phyloP scores from a whole-genome alignment of 2,797 vertebrate species.

The Salarias fasciatus region DNA sequence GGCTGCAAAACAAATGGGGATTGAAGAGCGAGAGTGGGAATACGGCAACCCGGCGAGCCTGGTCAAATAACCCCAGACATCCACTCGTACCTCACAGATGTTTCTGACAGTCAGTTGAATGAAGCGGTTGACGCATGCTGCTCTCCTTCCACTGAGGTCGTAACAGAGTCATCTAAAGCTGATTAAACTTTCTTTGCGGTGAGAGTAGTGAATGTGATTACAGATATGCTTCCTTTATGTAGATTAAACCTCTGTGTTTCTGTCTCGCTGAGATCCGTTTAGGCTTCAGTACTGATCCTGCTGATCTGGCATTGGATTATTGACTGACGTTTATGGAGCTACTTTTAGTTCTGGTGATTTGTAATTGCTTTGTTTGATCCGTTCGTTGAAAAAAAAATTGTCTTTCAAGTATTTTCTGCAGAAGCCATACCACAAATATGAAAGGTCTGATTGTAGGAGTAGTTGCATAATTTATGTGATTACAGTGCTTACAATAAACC shows the following conservation, averaged over 20 bases:
- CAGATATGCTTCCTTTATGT: conserved; percentile 10
- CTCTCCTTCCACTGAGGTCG: conserved; percentile 16
- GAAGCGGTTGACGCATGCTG: conserved; percentile 21
- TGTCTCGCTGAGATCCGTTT: conserved; percentile 21
- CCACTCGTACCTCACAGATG: conserved; percentile 50
- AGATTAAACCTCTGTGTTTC: conserved; percentile 28
- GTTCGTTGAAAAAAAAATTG: no score
- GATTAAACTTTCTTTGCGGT: conserved; percentile 14
- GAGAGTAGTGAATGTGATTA: conserved; percentile 29
- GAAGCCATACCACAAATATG: no score
- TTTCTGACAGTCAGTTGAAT: conserved; percentile 50
- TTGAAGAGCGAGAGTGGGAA: conserved; percentile 44
- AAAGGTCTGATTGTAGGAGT: conserved; percentile 4
- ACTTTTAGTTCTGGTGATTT: conserved; percentile 9
- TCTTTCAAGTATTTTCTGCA: no score
- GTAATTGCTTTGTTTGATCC: conserved; percentile 16
- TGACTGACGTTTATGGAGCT: conserved; percentile 12
- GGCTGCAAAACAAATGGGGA: conserved; percentile 17
- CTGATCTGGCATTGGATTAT: conserved; percentile 24
- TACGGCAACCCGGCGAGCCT: conserved; percentile 38
- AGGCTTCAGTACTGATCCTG: conserved; percentile 11
- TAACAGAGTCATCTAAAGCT: conserved; percentile 28
- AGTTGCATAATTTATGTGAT: not conserved
- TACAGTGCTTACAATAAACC: not conserved
- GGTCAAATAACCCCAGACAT: conserved; percentile 60